phyloP scores from a whole-genome alignment of 2,797 vertebrate species.

The Clamator glandarius region DNA sequence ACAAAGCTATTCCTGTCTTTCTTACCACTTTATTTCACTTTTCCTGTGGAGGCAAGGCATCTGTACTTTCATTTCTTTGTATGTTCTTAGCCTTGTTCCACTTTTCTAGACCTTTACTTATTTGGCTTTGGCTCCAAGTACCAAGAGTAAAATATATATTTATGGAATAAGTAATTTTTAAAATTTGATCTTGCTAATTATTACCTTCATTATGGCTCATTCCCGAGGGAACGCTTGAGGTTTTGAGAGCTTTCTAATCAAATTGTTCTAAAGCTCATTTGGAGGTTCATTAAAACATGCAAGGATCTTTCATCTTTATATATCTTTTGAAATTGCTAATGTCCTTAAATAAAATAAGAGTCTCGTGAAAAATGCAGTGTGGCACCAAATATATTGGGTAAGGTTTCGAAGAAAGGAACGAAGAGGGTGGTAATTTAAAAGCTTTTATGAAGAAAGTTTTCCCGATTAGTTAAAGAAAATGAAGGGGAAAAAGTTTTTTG shows the following conservation, averaged over 20 bases:
- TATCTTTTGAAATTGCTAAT: conserved; percentile 46
- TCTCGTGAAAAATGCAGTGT: neutral
- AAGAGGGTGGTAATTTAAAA: neutral
- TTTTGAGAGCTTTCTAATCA: conserved; percentile 64
- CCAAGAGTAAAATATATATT: conserved; percentile 39
- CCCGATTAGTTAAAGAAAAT: neutral
- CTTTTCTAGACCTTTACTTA: conserved; percentile 33
- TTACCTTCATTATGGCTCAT: conserved; percentile 44
- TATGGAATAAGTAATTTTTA: conserved; percentile 45
- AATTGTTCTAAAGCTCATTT: conserved; percentile 59
- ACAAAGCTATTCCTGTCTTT: neutral
- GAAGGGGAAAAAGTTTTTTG: neutral
- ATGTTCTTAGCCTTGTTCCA: neutral
- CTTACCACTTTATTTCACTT: neutral
- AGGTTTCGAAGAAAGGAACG: neutral
- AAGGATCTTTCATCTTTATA: conserved; percentile 60
- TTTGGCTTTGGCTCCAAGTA: neutral
- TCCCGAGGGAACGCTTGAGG: neutral
- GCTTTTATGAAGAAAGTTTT: neutral
- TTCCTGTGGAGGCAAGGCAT: neutral
- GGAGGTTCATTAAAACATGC: conserved; percentile 60
- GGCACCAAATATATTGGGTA: neutral
- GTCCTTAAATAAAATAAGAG: conserved; percentile 40
- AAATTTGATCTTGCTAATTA: conserved; percentile 66
- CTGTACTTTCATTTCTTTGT: neutral